A percentile compares a stretch with the other conserved stretches of the same genome.
phyloP scores from a whole-genome alignment of 2,113 vertebrate genomes.

The Syngnathus scovelli region DNA sequence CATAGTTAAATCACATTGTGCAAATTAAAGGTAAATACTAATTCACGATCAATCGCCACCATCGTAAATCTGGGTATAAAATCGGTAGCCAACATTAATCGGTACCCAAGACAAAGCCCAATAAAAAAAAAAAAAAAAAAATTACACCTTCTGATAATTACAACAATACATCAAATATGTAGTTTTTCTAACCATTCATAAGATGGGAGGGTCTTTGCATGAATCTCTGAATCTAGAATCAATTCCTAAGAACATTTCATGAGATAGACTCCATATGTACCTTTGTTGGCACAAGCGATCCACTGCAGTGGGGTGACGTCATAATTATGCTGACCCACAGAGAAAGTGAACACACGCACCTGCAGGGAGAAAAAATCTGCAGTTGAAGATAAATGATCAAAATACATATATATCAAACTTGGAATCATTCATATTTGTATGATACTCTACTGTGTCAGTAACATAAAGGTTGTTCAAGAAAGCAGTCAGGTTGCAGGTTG shows the following conservation, averaged over 20 bases:
- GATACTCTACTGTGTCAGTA: not conserved
- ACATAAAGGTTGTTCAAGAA: not conserved
- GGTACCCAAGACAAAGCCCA: not conserved
- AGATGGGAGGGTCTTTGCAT: too few species aligned
- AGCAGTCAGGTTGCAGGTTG: not conserved
- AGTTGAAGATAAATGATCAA: not conserved
- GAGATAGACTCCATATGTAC: constrained; percentile 53
- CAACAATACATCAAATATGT: not conserved
- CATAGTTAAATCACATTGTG: not conserved
- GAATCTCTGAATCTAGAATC: not conserved
- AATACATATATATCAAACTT: not conserved
- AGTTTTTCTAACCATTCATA: not conserved
- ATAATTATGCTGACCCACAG: constrained; percentile 95
- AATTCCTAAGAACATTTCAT: not conserved
- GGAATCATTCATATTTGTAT: not conserved
- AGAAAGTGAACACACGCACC: constrained; percentile 96
- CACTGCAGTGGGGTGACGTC: constrained; percentile 94
- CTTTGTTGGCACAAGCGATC: constrained; percentile 97
- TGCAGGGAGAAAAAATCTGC: constrained; percentile 30
- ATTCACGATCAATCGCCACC: not conserved
- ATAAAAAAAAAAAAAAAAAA: constrained; percentile 2
- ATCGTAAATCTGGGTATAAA: not conserved
- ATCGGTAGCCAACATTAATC: not conserved
- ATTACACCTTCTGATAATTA: not conserved
- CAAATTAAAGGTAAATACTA: not conserved